Evolutionary conservation across 2,113 vertebrate genomes (phyloP).

Genomic region (Rhea pennata): DNA sequence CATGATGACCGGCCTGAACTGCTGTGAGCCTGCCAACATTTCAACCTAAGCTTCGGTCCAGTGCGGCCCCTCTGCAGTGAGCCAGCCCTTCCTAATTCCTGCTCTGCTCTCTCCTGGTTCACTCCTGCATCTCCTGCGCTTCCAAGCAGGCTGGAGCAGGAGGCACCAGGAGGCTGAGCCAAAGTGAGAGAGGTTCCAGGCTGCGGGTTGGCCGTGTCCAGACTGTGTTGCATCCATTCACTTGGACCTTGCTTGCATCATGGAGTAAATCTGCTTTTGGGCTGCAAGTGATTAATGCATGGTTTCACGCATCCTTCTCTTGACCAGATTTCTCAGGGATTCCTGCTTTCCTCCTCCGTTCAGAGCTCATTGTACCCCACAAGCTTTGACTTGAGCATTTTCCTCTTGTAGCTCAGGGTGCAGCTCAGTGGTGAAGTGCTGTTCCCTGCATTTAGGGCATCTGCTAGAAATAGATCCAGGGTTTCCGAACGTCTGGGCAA

Average conservation of each 20-base stretch:
- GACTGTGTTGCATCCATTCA: rapidly evolving
- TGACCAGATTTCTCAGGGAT: neutral
- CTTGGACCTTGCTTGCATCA: neutral
- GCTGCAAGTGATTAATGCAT: neutral
- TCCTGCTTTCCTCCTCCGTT: neutral
- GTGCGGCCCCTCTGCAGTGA: neutral
- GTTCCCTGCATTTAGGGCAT: neutral
- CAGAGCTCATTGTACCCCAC: neutral
- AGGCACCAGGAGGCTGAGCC: neutral
- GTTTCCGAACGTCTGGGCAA: rapidly evolving
- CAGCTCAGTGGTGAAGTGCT: neutral
- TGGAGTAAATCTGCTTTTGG: no score
- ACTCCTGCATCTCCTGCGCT: no score
- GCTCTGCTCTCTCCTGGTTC: neutral
- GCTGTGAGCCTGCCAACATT: no score
- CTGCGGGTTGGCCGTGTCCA: no score
- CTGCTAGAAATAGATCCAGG: neutral
- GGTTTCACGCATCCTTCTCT: neutral
- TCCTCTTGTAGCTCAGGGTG: neutral
- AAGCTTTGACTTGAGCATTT: rapidly evolving
- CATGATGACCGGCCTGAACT: no score
- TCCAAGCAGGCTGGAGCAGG: neutral
- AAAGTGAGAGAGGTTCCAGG: no score
- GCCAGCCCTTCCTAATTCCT: neutral
- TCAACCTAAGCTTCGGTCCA: neutral